These are phyloP conservation scores for Episyrphus balteatus DNA, from an alignment of 1,140 invertebrate species.

Conservation along the genomic window DNA sequence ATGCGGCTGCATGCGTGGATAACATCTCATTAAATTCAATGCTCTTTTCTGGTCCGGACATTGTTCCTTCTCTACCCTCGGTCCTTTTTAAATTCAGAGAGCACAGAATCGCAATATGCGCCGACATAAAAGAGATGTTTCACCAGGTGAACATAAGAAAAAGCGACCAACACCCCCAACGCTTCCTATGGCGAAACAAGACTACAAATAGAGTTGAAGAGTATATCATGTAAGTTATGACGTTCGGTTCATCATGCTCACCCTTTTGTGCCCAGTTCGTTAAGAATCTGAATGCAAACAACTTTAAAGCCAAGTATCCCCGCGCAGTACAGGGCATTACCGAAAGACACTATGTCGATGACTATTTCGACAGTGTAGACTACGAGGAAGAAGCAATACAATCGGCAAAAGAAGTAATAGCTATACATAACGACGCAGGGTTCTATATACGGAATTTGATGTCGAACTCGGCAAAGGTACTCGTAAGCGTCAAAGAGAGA, in stretches of 20 bases:
- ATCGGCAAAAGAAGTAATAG: neutral
- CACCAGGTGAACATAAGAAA: conserved; percentile 12
- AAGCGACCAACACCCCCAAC: conserved; percentile 14
- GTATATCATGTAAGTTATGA: conserved; percentile 12
- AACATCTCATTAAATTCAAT: neutral
- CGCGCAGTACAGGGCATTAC: conserved; percentile 17
- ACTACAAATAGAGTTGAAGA: neutral
- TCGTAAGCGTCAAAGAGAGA: neutral
- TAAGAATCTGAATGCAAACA: conserved; percentile 25
- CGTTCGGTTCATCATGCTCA: conserved; percentile 27
- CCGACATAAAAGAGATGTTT: conserved; percentile 23
- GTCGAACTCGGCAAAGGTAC: neutral
- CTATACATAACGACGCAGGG: neutral
- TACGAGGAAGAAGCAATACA: conserved; percentile 12
- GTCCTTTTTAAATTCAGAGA: conserved; percentile 26
- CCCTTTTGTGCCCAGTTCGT: conserved; percentile 24
- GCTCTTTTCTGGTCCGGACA: conserved; percentile 16
- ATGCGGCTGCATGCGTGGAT: conserved; percentile 14
- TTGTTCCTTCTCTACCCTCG: conserved; percentile 15
- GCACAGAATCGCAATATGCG: conserved; percentile 11
- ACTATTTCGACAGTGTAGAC: conserved; percentile 24
- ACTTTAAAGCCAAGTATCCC: conserved; percentile 7
- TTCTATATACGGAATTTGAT: neutral
- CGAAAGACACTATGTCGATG: conserved; percentile 32
- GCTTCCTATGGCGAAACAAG: conserved; percentile 23